These are phyloP conservation scores for Catagonus wagneri DNA, from an alignment of 2,113 vertebrate species.

Conservation along the genomic window DNA sequence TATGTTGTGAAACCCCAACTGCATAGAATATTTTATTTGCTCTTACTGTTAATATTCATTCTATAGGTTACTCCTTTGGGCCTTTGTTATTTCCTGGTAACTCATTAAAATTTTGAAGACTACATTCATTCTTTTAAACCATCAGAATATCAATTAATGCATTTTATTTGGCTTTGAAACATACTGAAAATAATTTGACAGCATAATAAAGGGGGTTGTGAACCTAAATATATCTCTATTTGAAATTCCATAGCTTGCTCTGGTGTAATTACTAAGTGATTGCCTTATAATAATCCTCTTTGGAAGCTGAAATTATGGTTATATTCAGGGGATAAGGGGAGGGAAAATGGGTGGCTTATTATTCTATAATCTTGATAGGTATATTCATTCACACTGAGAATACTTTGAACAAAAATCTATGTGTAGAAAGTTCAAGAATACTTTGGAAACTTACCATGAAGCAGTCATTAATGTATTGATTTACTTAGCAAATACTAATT, in stretches of 20 bases:
- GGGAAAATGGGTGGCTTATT: background rate
- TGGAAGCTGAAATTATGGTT: constrained; percentile 35
- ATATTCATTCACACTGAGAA: background rate
- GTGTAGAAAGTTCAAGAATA: background rate
- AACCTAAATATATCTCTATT: constrained; percentile 56
- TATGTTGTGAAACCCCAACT: background rate
- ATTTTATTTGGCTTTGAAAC: constrained; percentile 48
- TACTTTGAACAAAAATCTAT: background rate
- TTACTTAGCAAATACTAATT: background rate
- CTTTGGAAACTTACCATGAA: background rate
- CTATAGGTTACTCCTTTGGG: background rate
- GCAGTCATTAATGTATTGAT: background rate
- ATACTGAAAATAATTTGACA: constrained; percentile 64
- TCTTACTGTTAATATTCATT: background rate
- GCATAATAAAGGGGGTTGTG: constrained; percentile 18
- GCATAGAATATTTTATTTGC: background rate
- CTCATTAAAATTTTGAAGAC: background rate
- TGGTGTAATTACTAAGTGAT: constrained; percentile 46
- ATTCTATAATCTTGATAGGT: constrained; percentile 10
- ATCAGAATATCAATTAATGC: constrained; percentile 36
- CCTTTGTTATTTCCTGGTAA: background rate
- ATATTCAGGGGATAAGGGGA: background rate
- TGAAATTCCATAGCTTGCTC: constrained; percentile 43
- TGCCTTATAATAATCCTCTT: constrained; percentile 19
- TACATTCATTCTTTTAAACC: background rate